Base-by-base conservation (phyloP, 2,888 invertebrate species). In the Trypoxylon attenuatum region DNA sequence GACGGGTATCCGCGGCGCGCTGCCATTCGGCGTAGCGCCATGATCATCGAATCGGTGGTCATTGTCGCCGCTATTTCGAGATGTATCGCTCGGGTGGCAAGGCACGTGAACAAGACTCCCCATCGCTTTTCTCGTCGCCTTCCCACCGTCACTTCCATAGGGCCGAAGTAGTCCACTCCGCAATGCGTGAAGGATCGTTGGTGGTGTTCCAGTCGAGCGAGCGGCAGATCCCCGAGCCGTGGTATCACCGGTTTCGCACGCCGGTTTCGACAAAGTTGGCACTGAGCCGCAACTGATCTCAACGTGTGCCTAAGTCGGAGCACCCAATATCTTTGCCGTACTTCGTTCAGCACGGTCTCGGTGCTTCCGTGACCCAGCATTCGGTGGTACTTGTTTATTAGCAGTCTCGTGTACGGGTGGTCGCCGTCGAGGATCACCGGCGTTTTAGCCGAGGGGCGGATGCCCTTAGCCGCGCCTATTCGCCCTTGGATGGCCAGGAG, bases 41-140 rank as follows among this genome's bases (percentile, higher is more conserved):
- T 46, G 1, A 47, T 1, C 13, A 41, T 41, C 0, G 27, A 18
- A 0, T 13, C 25, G 5, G 55, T 27, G 1, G 47, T 23, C 8
- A 13, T 43, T 1, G 27, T 41, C 5, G n/a, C 10, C 2, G 15
- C 54, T 1, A 41, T 3, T 18, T 54, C 54, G 6, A 56, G 0
- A 67, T 61, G 43, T 75, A 77, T 13, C 71, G 68, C 69, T 1
- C 62, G 65, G 0, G 65, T 69, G 0, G 56, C 10, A 29, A 71
- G 29, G 10, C 68, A 75, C 1, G 64, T 65, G 38, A 69, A 71
- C 0, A 52, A n/a, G 1, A 29, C 29, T 8, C 29, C 29, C 29
- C 29, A 29, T n/a, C 29, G 29, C 29, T 29, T 29, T 29, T 29
- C 64, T 8, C 50, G 27, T 0, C 61, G 46, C 6, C 66, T 23